Conservation (phyloP, 2,797 vertebrate species). For the Yasuhikotakia modesta region DNA sequence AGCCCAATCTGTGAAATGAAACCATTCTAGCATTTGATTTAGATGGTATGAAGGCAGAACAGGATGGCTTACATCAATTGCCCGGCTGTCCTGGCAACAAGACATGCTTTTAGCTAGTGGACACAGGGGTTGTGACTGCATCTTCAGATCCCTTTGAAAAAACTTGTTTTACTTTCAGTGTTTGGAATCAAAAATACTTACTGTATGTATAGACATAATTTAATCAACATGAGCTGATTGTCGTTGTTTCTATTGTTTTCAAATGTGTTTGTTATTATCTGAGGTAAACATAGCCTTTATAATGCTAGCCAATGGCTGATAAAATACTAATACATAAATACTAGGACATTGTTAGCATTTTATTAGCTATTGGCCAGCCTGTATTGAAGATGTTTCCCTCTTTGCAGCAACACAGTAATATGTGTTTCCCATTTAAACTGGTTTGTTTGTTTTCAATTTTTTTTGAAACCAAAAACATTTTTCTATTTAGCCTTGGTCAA, state of each 20-base stretch:
- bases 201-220: not conserved
- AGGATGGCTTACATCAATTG: conserved; percentile 35
- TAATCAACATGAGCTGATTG: no score
- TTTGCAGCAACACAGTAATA: not conserved
- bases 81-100: conserved; percentile 20
- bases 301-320: no score
- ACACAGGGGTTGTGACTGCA: conserved; percentile 29
- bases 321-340: no score
- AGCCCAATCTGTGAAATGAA: conserved; percentile 57
- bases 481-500: not conserved
- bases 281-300: no score
- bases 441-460: not conserved
- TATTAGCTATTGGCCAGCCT: not conserved
- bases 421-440: not conserved
- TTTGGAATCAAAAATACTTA: not conserved
- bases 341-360: not conserved
- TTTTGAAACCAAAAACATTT: not conserved
- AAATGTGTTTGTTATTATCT: no score
- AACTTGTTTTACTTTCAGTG: conserved; percentile 8
- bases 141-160: conserved; percentile 11
- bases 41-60: conserved; percentile 47
- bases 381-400: not conserved
- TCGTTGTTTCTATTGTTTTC: no score
- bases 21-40: conserved; percentile 57
- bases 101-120: conserved; percentile 41